These are phyloP conservation scores for Drosophila pseudoananassae DNA, from an alignment of 1,140 invertebrate species.

Conservation along the genomic window DNA sequence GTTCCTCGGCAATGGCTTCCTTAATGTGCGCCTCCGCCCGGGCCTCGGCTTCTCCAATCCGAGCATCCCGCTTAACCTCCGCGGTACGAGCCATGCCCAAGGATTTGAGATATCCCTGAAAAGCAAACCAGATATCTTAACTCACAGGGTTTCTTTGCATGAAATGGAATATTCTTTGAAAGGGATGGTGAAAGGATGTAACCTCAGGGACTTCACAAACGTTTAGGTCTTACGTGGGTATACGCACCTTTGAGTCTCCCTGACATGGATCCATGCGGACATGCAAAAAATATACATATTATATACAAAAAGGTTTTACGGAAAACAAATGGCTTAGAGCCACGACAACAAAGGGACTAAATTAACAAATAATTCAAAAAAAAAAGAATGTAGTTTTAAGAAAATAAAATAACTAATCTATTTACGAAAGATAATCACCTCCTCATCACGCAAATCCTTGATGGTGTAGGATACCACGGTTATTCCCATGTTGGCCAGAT, in stretches of 20 bases:
- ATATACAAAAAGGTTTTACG: conserved; percentile 48
- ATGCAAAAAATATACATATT: conserved; percentile 73
- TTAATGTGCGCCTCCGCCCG: conserved; percentile 94
- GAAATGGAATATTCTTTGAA: neutral
- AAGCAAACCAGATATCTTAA: conserved; percentile 43
- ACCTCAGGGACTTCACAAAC: conserved; percentile 20
- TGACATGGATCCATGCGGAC: conserved; percentile 63
- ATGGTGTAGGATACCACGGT: conserved; percentile 99
- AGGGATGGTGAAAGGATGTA: neutral
- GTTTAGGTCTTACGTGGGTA: conserved; percentile 23
- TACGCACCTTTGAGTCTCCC: conserved; percentile 85
- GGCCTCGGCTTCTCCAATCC: conserved; percentile 98
- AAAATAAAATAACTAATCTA: neutral
- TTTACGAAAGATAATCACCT: conserved; percentile 87
- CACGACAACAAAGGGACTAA: conserved; percentile 15
- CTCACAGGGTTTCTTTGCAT: neutral
- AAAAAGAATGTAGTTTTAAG: neutral
- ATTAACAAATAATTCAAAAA: neutral
- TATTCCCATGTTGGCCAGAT: conserved; percentile 99
- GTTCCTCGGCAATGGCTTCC: conserved; percentile 98
- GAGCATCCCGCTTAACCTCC: conserved; percentile 97
- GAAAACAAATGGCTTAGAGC: conserved; percentile 20
- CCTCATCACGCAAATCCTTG: conserved; percentile 98
- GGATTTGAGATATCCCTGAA: conserved; percentile 96
- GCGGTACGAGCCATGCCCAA: conserved; percentile 98